phyloP scores from a whole-genome alignment of 2,113 vertebrate genomes.

The Heterochromis multidens region DNA sequence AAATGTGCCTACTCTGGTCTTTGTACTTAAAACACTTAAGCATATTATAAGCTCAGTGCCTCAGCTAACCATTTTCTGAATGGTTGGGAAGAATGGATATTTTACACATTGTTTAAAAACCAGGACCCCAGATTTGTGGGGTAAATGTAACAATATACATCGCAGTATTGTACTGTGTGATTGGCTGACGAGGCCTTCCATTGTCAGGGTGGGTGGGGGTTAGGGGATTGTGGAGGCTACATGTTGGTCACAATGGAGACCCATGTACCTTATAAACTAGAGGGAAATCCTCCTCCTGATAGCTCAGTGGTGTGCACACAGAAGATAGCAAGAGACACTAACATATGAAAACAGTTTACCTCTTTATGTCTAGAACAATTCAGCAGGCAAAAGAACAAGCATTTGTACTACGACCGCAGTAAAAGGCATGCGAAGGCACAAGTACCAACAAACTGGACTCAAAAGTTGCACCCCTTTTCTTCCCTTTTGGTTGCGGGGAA shows the following conservation, averaged over 20 bases:
- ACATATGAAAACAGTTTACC: conserved; percentile 59
- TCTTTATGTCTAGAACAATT: conserved; percentile 66
- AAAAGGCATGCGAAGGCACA: conserved; percentile 76
- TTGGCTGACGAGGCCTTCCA: conserved; percentile 40
- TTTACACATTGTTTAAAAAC: conserved; percentile 56
- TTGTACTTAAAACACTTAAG: conserved; percentile 34
- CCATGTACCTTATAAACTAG: conserved; percentile 46
- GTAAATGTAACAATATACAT: conserved; percentile 59
- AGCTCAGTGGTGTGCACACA: conserved; percentile 54
- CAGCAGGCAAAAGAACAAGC: conserved; percentile 76
- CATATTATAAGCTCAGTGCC: conserved; percentile 26
- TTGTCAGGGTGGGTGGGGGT: conserved; percentile 26
- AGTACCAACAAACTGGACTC: conserved; percentile 69
- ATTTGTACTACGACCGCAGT: conserved; percentile 59
- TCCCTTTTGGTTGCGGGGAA: conserved; percentile 18
- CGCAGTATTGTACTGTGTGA: conserved; percentile 56
- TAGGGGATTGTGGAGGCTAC: conserved; percentile 50
- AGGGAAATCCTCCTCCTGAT: conserved; percentile 21
- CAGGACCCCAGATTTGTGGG: conserved; percentile 35
- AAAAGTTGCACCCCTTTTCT: conserved; percentile 43
- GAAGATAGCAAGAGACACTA: conserved; percentile 51
- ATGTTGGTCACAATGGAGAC: conserved; percentile 55
- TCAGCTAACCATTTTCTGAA: conserved; percentile 30
- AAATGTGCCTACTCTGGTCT: conserved; percentile 51
- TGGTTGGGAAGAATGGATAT: conserved; percentile 30